phyloP scores from a whole-genome alignment of 2,797 vertebrate genomes.

The Falco cherrug region DNA sequence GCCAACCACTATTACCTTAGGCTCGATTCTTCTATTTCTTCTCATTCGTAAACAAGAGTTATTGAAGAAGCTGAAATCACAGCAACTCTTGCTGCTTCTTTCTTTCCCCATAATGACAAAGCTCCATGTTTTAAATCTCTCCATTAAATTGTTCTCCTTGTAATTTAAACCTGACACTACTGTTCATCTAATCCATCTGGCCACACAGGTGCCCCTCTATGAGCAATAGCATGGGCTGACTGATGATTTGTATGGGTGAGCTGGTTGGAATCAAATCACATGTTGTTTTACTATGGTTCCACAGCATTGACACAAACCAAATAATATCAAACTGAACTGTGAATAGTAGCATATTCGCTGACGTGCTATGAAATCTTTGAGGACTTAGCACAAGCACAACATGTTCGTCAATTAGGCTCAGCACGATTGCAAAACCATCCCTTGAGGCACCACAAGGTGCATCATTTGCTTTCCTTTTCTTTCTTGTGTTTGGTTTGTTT shows the following conservation, averaged over 20 bases:
- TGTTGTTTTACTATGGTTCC: background rate
- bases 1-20: conserved; percentile 45
- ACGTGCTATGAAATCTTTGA: conserved; percentile 29
- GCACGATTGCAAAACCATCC: background rate
- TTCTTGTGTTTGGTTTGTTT: background rate
- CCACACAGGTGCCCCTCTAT: background rate
- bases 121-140: conserved; percentile 15
- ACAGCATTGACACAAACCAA: background rate
- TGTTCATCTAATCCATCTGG: background rate
- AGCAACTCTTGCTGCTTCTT: background rate
- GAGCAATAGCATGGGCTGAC: background rate
- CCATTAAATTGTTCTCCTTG: conserved; percentile 7
- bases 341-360: background rate
- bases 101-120: conserved; percentile 46
- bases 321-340: background rate
- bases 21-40: conserved; percentile 54
- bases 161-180: background rate
- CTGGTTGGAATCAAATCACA: background rate
- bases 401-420: conserved; percentile 35
- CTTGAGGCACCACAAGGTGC: background rate
- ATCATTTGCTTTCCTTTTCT: conserved; percentile 4
- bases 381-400: conserved; percentile 31
- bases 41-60: conserved; percentile 40
- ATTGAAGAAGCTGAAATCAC: conserved; percentile 49
- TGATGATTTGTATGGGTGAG: background rate